Conservation (phyloP, 1,140 invertebrate species). For the Acromyrmex heyeri region DNA sequence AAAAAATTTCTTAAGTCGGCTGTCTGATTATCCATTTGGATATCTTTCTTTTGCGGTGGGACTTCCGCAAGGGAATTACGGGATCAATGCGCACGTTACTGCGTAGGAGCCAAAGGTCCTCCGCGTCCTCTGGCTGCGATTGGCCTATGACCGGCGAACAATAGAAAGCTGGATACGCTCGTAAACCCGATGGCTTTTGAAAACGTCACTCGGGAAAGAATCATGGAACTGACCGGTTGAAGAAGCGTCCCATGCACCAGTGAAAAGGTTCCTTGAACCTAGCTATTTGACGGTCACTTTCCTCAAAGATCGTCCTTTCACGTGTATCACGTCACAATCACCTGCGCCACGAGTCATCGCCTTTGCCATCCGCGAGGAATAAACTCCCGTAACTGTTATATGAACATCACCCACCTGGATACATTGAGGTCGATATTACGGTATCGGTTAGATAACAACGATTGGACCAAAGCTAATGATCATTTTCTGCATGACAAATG, state of each 20-base stretch:
- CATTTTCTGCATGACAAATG: slow-evolving; percentile 18
- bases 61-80: slow-evolving; percentile 62
- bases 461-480: background rate
- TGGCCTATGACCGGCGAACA: slow-evolving; percentile 60
- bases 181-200: slow-evolving; percentile 59
- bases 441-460: slow-evolving; percentile 21
- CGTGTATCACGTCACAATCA: slow-evolving; percentile 57
- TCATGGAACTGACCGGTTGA: slow-evolving; percentile 46
- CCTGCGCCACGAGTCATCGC: slow-evolving; percentile 57
- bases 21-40: slow-evolving; percentile 8
- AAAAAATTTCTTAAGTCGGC: slow-evolving; percentile 8
- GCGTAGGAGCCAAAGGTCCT: slow-evolving; percentile 51
- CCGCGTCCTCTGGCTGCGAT: slow-evolving; percentile 48
- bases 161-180: slow-evolving; percentile 59
- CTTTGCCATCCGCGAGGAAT: slow-evolving; percentile 50
- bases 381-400: slow-evolving; percentile 51
- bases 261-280: slow-evolving; percentile 47
- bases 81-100: slow-evolving; percentile 46
- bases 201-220: slow-evolving; percentile 47
- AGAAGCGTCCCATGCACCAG: slow-evolving; percentile 17
- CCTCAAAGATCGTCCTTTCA: slow-evolving; percentile 56
- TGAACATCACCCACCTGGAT: slow-evolving; percentile 53
- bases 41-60: slow-evolving; percentile 16
- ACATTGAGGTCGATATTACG: slow-evolving; percentile 44
- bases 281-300: slow-evolving; percentile 45